These are phyloP conservation scores for Drosophila multiciliata DNA, from an alignment of 2,888 invertebrate genomes.

Conservation along the genomic window DNA sequence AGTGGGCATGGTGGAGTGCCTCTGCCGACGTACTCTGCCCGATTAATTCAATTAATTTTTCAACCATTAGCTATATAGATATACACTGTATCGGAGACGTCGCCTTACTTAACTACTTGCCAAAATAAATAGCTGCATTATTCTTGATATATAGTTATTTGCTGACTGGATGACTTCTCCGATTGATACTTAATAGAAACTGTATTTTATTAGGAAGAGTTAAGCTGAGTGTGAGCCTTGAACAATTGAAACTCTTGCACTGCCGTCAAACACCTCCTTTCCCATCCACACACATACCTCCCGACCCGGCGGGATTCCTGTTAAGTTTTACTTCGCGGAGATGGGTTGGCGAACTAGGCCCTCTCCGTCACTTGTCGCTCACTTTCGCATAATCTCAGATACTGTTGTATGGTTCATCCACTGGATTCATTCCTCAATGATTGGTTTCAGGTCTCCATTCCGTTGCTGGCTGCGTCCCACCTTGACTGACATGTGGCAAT, in stretches of 20 bases:
- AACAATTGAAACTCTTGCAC: background rate
- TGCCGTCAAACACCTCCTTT: background rate
- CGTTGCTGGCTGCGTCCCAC: too few species aligned
- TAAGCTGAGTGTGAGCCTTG: slow-evolving; percentile 23
- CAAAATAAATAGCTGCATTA: background rate
- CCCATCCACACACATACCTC: too few species aligned
- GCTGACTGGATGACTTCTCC: background rate
- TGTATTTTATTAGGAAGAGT: slow-evolving; percentile 32
- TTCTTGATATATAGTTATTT: background rate
- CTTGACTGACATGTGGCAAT: too few species aligned
- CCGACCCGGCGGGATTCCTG: too few species aligned
- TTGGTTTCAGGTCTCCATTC: too few species aligned
- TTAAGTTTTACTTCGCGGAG: too few species aligned
- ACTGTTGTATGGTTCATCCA: too few species aligned
- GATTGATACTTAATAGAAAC: slow-evolving; percentile 5
- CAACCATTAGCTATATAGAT: background rate
- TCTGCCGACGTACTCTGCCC: background rate
- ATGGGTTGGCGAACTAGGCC: too few species aligned
- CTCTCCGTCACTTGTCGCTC: too few species aligned
- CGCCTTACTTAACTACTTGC: background rate
- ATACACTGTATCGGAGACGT: background rate
- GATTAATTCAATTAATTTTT: background rate
- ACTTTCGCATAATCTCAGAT: too few species aligned
- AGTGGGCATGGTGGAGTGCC: background rate
- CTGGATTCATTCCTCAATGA: too few species aligned